These are phyloP conservation scores for Apodemus sylvaticus DNA, from an alignment of 2,113 vertebrate species.

Conservation along the genomic window DNA sequence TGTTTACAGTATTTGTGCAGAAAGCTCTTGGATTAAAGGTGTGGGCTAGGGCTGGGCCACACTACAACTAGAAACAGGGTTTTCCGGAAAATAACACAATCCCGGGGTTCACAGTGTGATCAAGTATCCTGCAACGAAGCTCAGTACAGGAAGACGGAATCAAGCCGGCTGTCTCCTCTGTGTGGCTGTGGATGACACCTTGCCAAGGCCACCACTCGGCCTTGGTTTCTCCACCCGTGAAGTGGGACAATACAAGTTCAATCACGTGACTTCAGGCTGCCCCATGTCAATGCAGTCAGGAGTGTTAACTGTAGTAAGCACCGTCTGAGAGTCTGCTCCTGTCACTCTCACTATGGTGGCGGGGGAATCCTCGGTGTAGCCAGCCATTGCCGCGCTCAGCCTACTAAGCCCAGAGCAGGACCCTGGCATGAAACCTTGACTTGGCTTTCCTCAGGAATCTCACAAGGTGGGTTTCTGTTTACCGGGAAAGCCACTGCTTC, in stretches of 20 bases:
- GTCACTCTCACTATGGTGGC: background rate
- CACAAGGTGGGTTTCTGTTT: background rate
- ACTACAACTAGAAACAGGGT: too few relatives aligned
- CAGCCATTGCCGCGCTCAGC: background rate
- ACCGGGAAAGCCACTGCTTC: background rate
- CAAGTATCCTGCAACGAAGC: background rate
- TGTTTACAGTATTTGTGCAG: too few relatives aligned
- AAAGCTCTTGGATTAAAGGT: too few relatives aligned
- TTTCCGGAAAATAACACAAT: too few relatives aligned
- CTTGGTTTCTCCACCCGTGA: background rate
- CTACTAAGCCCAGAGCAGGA: background rate
- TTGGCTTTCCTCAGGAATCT: background rate
- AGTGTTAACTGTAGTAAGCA: background rate
- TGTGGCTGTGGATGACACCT: background rate
- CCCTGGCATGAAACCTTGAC: background rate
- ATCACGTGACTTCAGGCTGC: background rate
- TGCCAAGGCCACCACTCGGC: background rate
- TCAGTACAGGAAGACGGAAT: background rate
- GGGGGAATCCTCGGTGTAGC: background rate
- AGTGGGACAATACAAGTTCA: background rate
- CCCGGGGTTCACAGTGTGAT: too few relatives aligned
- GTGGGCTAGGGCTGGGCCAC: too few relatives aligned
- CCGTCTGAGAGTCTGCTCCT: background rate
- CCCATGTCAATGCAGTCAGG: background rate
- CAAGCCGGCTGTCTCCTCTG: background rate